Conservation (phyloP, 2,113 vertebrate species). For the Myiagra hebetior region DNA sequence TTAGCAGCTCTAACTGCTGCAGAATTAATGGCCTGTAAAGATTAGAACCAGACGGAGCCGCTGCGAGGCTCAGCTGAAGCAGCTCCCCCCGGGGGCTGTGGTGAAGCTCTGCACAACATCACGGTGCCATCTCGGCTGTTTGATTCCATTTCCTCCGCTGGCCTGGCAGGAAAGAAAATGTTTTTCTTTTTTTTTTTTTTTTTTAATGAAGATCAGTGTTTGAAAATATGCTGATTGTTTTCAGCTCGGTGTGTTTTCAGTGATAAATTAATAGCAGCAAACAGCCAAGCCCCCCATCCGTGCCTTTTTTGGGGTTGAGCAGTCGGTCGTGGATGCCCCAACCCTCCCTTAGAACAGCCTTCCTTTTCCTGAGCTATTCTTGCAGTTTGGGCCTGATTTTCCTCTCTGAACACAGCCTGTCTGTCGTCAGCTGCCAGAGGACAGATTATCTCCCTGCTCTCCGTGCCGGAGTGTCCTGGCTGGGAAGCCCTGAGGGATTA, state of each 20-base stretch:
- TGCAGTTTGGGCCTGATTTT: not conserved
- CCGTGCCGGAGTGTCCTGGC: fast-evolving
- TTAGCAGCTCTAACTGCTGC: not conserved
- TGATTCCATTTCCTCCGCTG: not conserved
- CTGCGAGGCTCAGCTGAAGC: not conserved
- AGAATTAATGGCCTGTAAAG: not conserved
- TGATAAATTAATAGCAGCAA: fast-evolving
- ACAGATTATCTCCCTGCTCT: not conserved
- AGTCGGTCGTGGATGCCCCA: fast-evolving
- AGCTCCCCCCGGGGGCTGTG: not conserved
- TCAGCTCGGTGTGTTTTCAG: not conserved
- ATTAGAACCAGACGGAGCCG: not conserved
- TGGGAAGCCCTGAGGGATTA: not conserved
- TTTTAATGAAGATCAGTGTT: not conserved
- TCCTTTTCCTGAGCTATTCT: not conserved
- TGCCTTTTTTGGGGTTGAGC: not conserved
- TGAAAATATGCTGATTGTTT: not conserved
- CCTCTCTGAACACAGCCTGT: not conserved
- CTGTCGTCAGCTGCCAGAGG: not conserved
- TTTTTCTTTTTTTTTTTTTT: not conserved
- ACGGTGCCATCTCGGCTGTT: fast-evolving
- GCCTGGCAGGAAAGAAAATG: not conserved
- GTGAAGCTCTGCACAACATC: not conserved
- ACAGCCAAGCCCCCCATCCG: fast-evolving
- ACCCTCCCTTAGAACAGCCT: not conserved